A percentile compares a stretch with the other conserved stretches of the same genome.
Conservation (phyloP, 1,140 invertebrate species). For the Achatina immaculata region DNA sequence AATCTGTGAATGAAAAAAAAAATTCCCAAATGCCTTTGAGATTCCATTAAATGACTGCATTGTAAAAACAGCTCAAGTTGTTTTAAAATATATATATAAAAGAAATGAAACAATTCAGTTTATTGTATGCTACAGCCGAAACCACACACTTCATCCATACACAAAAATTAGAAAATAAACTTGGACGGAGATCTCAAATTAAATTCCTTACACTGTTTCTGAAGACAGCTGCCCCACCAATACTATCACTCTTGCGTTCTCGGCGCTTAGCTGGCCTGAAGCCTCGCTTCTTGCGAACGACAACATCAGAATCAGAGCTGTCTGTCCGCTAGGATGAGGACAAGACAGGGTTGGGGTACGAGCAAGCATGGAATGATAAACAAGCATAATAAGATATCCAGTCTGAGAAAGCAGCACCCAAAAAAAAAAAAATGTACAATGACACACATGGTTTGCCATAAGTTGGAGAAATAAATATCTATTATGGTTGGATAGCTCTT, state of each 20-base stretch:
- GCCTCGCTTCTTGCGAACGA: slow-evolving; percentile 21
- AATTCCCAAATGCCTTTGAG: too few relatives aligned
- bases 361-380: background rate
- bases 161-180: too few relatives aligned
- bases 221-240: slow-evolving; percentile 1
- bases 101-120: too few relatives aligned
- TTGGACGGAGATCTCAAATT: too few relatives aligned
- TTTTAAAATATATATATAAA: too few relatives aligned
- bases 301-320: slow-evolving; percentile 21
- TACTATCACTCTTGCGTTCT: slow-evolving; percentile 14
- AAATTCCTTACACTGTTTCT: background rate
- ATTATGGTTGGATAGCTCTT: background rate
- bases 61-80: too few relatives aligned
- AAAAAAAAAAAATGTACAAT: background rate
- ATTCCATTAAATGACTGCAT: too few relatives aligned
- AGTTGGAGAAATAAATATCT: background rate
- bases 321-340: slow-evolving; percentile 2
- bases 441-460: background rate
- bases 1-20: too few relatives aligned
- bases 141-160: too few relatives aligned
- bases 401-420: background rate
- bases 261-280: slow-evolving; percentile 3
- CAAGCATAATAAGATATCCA: background rate
- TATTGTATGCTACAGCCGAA: too few relatives aligned
- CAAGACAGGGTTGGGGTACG: background rate